Percentiles rank a stretch among this genome's conserved stretches.
phyloP scores from a whole-genome alignment of 2,888 invertebrate genomes.

The Metacarcinus magister region DNA sequence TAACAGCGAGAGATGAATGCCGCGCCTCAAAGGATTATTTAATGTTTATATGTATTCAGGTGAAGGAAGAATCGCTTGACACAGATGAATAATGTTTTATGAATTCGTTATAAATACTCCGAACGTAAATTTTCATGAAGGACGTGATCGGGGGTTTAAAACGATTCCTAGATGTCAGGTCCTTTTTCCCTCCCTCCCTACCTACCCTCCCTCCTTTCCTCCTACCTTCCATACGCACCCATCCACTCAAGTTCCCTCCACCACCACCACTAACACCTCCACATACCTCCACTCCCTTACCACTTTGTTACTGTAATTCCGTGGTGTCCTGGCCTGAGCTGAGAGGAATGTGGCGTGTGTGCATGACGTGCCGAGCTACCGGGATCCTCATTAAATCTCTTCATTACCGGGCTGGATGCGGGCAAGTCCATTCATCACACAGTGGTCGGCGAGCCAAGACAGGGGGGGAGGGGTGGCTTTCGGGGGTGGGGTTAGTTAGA shows the following conservation, averaged over 20 bases:
- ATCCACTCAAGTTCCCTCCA: neutral
- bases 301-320: constrained; percentile 22
- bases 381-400: constrained; percentile 71
- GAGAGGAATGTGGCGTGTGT: constrained; percentile 43
- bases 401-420: constrained; percentile 64
- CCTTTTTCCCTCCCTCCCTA: neutral
- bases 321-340: constrained; percentile 26
- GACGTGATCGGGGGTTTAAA: constrained; percentile 6
- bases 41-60: constrained; percentile 52
- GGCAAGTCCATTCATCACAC: constrained; percentile 60
- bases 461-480: constrained; percentile 4
- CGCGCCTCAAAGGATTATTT: neutral
- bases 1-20: constrained; percentile 10
- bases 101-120: constrained; percentile 37
- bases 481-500: neutral
- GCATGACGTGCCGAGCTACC: constrained; percentile 66
- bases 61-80: constrained; percentile 42
- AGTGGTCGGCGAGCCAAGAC: constrained; percentile 51
- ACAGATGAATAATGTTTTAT: constrained; percentile 46
- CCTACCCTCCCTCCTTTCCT: neutral
- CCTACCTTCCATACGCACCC: neutral
- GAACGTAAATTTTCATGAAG: constrained; percentile 37
- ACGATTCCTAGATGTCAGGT: constrained; percentile 18
- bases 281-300: neutral
- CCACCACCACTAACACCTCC: neutral